Evolutionary conservation across 2,113 vertebrate species (phyloP), one percentile per base, ranked within the genome.

Genomic region (Corythaeola cristata): DNA sequence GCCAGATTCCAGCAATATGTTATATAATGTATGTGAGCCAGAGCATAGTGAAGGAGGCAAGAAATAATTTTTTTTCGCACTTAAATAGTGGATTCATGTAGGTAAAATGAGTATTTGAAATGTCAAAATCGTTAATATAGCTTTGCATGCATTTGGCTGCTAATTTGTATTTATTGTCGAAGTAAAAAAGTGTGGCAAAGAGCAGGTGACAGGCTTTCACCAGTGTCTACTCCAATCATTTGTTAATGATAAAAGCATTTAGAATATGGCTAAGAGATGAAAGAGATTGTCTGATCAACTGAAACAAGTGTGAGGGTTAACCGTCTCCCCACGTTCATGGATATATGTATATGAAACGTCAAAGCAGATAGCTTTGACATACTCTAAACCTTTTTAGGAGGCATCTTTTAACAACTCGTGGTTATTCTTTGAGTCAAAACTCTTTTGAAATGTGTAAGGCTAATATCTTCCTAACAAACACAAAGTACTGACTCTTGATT

Each of bases 61-160:
- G 28, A 83, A 79, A 59, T 53, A 33, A 9, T 47, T 58, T 64
- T 67, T 76, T 85, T 62, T 37, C 37, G 20, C 13, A 59, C 17
- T 72, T 12, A 52, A 50, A 85, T 18, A 78, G 69, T 26, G 49
- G 41, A 82, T 91, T 87, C 24, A 14, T 37, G 24, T 33, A 37
- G 32, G 76, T 71, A 79, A 96, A 95, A 71, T 26, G 67, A 95
- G 32, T 69, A 17, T 92, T 41, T 84, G 77, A 97, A 90, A 96
- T 93, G 73, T 94, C 87, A 96, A 90, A 89, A 88, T 76, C 0
- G 1, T 79, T 91, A 95, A 39, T 76, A 83, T 18, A 74, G 21
- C 39, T 71, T 59, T 60, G 74, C 56, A 32, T 71, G 78, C 0
- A 0, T 78, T 55, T 79, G 39, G 35, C 26, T 44, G 58, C 37